Percentiles rank a stretch among this genome's conserved stretches.
Conservation (phyloP, 2,888 invertebrate species). For the Melanophora roralis region DNA sequence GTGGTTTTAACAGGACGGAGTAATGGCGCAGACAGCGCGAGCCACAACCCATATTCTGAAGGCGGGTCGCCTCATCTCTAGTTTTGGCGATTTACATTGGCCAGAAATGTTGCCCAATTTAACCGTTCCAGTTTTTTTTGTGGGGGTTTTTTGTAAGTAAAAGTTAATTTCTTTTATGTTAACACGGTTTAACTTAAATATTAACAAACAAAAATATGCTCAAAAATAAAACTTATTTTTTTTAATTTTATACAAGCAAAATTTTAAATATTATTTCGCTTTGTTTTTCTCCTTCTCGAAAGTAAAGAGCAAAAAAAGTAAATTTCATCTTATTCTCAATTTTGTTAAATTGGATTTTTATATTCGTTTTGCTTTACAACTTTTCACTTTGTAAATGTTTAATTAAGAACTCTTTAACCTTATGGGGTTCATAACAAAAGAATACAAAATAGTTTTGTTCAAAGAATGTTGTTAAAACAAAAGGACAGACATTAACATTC, state of each 20-base stretch:
- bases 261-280: constrained; percentile 29
- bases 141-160: too few species aligned
- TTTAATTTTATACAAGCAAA: constrained; percentile 52
- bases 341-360: constrained; percentile 32
- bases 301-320: constrained; percentile 14
- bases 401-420: constrained; percentile 58
- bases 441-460: background rate
- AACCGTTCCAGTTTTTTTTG: too few species aligned
- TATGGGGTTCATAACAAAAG: constrained; percentile 46
- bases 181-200: too few species aligned
- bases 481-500: background rate
- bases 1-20: too few species aligned
- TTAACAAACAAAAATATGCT: background rate
- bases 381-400: constrained; percentile 58
- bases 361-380: constrained; percentile 26
- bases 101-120: too few species aligned
- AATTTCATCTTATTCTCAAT: constrained; percentile 33
- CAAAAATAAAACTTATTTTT: background rate
- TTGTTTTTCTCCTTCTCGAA: background rate
- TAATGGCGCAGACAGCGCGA: too few species aligned
- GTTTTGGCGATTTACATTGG: too few species aligned
- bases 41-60: too few species aligned
- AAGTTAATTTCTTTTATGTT: too few species aligned
- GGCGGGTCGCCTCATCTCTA: too few species aligned
- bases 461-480: constrained; percentile 11